These are phyloP conservation scores for Saimiri boliviensis DNA, from an alignment of 2,113 vertebrate genomes.

Conservation along the genomic window DNA sequence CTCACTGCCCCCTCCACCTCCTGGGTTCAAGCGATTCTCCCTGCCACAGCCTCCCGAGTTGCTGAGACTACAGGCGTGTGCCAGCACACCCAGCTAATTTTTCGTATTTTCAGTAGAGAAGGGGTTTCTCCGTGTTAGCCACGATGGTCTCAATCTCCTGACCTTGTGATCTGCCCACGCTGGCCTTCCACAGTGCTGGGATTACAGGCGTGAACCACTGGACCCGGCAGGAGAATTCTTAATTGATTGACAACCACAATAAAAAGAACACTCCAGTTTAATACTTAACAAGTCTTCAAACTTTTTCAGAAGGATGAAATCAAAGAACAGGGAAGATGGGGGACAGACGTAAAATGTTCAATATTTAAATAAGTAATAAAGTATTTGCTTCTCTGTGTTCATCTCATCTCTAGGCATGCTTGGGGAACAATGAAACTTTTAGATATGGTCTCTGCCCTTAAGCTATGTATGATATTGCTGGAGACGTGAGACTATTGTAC, in stretches of 20 bases:
- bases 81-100: too few relatives aligned
- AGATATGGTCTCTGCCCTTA: neutral
- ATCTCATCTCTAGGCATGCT: neutral
- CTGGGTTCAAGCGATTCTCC: too few relatives aligned
- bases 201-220: too few relatives aligned
- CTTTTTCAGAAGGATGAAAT: neutral
- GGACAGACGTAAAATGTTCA: neutral
- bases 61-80: too few relatives aligned
- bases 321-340: neutral
- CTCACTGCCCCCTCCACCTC: too few relatives aligned
- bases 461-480: neutral
- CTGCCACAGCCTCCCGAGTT: too few relatives aligned
- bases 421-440: neutral
- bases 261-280: conserved; percentile 3
- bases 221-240: neutral
- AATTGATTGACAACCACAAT: neutral
- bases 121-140: too few relatives aligned
- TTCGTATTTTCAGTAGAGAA: too few relatives aligned
- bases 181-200: too few relatives aligned
- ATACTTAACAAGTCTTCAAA: conserved; percentile 7
- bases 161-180: too few relatives aligned
- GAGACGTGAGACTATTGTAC: neutral
- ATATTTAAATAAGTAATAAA: neutral
- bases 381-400: neutral
- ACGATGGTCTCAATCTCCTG: too few relatives aligned